Conservation (phyloP, 2,113 vertebrate species). For the Sporophila hypoxantha region DNA sequence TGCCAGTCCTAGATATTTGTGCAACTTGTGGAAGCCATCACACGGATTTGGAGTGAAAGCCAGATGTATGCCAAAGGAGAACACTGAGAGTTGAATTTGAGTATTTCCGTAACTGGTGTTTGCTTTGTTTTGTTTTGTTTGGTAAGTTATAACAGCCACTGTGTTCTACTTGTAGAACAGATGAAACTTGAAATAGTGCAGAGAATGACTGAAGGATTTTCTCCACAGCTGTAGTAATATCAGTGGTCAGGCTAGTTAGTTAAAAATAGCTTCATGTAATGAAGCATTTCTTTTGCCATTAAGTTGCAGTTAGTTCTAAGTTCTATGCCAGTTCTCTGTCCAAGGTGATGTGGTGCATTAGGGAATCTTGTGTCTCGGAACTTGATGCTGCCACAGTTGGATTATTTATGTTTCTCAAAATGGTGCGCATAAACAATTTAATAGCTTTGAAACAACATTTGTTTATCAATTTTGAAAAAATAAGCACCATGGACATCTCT, state of each 20-base stretch:
- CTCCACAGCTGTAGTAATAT: background rate
- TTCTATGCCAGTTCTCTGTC: background rate
- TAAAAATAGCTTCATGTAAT: background rate
- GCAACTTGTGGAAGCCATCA: background rate
- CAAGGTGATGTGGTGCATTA: background rate
- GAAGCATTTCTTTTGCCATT: background rate
- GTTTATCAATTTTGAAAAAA: background rate
- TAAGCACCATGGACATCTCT: background rate
- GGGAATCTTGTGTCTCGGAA: background rate
- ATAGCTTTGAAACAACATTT: background rate
- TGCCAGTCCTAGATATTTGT: background rate
- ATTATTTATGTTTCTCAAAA: background rate
- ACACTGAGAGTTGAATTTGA: background rate
- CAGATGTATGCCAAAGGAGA: background rate
- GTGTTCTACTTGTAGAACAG: background rate
- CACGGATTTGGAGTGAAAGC: background rate
- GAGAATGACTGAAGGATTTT: background rate
- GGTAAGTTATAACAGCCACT: background rate
- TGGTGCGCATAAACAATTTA: background rate
- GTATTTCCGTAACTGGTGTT: background rate
- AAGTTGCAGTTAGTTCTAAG: background rate
- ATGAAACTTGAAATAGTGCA: background rate
- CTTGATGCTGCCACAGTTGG: background rate
- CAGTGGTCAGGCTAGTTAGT: background rate
- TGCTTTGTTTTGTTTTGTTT: background rate